Base-by-base conservation (phyloP, 2,888 invertebrate species). In the Microdon myrmicae region DNA sequence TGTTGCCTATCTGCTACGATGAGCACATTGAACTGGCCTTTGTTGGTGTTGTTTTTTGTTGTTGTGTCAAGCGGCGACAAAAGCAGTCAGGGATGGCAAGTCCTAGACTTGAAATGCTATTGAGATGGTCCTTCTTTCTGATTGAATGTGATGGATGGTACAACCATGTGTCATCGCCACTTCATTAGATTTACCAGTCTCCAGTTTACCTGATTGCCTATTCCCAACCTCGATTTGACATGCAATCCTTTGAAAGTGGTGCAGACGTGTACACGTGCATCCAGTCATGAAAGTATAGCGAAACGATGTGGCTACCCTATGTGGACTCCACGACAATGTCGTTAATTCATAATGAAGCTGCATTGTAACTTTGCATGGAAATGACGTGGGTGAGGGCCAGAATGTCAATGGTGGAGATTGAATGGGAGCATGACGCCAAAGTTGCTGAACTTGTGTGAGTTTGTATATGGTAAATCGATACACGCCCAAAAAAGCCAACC, bases 281-380 rank as follows among this genome's bases (percentile, higher is more conserved):
- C 16, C 41, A 37, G n/a, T n/a, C n/a, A n/a, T n/a, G n/a, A 37
- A 37, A 37, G 53, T 29, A 45, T 28, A 53, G 53, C 47, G 43
- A 44, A 49, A 56, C 45, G 41, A 45, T 61, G 49, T 51, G 61
- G 56, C 35, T 56, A 53, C 48, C 39, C 34, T n/a, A 9, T 43
- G 26, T 45, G 35, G 44, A 39, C 16, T 48, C 34, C 25, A 48
- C 43, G 54, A 66, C 54, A 66, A 59, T 66, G 59, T 48, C 58
- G 47, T 54, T 59, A 53, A 66, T 59, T 66, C 54, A 59, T 54
- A 66, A 66, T 66, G 66, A 66, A 59, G 59, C 59, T 59, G 47
- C 48, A 66, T 66, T 66, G 59, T 66, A 54, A 54, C 59, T 53
- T 16, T 44, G 41, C 14, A 43, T 43, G 45, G 43, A 58, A 53